Evolutionary conservation across 2,797 vertebrate species (phyloP), one percentile per base, ranked within the genome.

Genomic region (Anguilla megastoma): DNA sequence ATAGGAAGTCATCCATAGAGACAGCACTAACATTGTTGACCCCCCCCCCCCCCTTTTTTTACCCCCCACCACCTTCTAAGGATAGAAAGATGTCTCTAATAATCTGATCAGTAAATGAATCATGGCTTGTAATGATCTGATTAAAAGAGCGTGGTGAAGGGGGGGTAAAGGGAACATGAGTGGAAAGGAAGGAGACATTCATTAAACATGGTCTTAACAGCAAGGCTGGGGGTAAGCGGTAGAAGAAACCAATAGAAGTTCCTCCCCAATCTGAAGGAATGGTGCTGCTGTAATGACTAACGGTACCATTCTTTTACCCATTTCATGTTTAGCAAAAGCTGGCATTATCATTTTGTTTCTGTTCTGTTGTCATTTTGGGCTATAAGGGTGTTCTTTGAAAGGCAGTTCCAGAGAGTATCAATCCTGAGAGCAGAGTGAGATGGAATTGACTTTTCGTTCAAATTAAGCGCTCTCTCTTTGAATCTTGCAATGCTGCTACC

Each of bases 71-170:
- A 5, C 6, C n/a, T 16, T 24, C 87, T n/a, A 30, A 36, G 52
- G 88, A 91, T 54, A 84, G 69, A 89, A 76, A 66, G 24, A 66
- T 30, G 45, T 18, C 86, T 63, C 74, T 88, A 27, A 90, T 6
- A 90, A 56, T 86, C 86, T 85, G 87, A 86, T 84, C 79, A 89
- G 88, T 88, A 90, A 93, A 89, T 88, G 89, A 91, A 87, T 87
- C 71, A 48, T 87, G 83, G 60, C 86, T 91, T 89, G 83, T 87
- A 54, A 88, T 92, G 90, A 93, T 92, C 90, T 86, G 87, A 91
- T 92, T 91, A 92, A 74, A 89, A 88, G 48, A 54, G 83, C 58
- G 69, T 84, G 84, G 87, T 21, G 9, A 90, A 85, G 84, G 88
- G 69, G 89, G 84, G 91, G 88, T 76, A 36, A 89, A 84, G 74